phyloP scores from a whole-genome alignment of 1,140 invertebrate species.

The Dermatophagoides farinae region DNA sequence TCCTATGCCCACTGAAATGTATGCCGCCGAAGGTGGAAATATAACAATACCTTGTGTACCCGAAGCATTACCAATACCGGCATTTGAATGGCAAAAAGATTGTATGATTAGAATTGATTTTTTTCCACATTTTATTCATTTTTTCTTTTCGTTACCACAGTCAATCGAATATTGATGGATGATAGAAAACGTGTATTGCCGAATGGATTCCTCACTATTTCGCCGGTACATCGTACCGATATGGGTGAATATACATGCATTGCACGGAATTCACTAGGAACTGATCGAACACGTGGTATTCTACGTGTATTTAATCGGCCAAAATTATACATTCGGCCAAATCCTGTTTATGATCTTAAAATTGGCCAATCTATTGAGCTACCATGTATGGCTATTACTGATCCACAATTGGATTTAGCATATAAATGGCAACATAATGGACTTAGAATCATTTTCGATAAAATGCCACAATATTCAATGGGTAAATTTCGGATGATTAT shows the following conservation, averaged over 20 bases:
- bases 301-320: conserved; percentile 38
- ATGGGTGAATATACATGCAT: conserved; percentile 70
- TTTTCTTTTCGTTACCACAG: not conserved
- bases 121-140: not conserved
- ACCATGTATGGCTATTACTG: conserved; percentile 53
- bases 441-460: conserved; percentile 36
- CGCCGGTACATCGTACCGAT: conserved; percentile 62
- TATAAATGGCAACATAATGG: conserved; percentile 79
- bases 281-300: conserved; percentile 51
- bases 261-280: conserved; percentile 54
- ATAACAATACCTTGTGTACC: conserved; percentile 76
- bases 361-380: conserved; percentile 48
- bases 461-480: conserved; percentile 20
- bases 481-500: conserved; percentile 21
- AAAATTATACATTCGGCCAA: conserved; percentile 42
- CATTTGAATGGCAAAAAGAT: conserved; percentile 77
- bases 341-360: conserved; percentile 38
- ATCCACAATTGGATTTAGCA: conserved; percentile 60
- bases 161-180: conserved; percentile 33
- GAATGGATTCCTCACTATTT: conserved; percentile 63
- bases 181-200: conserved; percentile 47
- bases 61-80: conserved; percentile 73
- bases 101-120: conserved; percentile 25
- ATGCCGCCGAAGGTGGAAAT: conserved; percentile 72
- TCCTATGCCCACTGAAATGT: conserved; percentile 65